These are phyloP conservation scores for Anhinga rufa DNA, from an alignment of 2,113 vertebrate species.

Conservation along the genomic window DNA sequence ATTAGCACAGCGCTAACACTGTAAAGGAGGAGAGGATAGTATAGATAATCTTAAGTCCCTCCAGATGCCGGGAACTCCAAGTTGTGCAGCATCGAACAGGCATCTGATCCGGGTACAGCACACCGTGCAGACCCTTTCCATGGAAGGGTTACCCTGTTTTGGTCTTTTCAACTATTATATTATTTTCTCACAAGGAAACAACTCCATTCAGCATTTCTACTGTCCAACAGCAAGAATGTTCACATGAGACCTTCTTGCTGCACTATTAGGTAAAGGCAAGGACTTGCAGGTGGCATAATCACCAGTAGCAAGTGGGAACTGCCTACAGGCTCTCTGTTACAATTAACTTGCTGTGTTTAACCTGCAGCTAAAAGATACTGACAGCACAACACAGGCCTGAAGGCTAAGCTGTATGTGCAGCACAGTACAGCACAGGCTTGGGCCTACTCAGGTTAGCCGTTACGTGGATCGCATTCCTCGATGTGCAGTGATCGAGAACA, in stretches of 20 bases:
- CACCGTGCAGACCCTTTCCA: rapidly evolving
- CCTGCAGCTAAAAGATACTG: neutral
- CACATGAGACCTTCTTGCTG: neutral
- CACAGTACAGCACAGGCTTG: neutral
- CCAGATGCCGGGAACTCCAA: neutral
- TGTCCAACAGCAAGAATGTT: neutral
- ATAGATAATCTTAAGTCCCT: neutral
- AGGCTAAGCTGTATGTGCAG: neutral
- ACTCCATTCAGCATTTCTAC: neutral
- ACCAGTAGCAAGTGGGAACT: neutral
- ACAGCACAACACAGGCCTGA: neutral
- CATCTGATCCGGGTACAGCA: neutral
- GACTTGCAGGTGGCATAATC: neutral
- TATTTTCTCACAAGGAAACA: neutral
- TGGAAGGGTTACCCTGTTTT: neutral
- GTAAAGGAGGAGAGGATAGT: neutral
- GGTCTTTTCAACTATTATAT: neutral
- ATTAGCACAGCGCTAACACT: neutral
- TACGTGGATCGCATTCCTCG: neutral
- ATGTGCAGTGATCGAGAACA: rapidly evolving
- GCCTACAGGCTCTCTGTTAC: neutral
- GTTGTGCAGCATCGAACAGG: neutral
- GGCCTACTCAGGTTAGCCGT: neutral
- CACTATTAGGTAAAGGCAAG: neutral
- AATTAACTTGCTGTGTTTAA: neutral